Evolutionary conservation across 1,140 invertebrate species (phyloP).

Genomic region (Ridgeia piscesae): DNA sequence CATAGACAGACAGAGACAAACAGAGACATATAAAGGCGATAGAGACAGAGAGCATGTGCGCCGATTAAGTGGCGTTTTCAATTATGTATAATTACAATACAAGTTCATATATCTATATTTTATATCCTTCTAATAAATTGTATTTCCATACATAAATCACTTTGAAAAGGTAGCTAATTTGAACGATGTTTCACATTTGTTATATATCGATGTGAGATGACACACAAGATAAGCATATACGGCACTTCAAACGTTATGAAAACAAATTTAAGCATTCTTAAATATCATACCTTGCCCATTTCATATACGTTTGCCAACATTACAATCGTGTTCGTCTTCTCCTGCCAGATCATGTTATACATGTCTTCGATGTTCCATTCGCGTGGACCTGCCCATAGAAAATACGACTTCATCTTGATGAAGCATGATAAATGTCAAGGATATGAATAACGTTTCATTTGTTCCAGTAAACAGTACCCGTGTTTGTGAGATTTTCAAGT

Average conservation of each 20-base stretch:
- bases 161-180: background rate
- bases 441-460: no score
- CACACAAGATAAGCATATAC: background rate
- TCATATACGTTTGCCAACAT: slow-evolving; percentile 40
- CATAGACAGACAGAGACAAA: no score
- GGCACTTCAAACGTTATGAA: background rate
- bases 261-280: no score
- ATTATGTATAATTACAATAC: no score
- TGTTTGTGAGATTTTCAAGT: no score
- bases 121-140: background rate
- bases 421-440: no score
- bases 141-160: background rate
- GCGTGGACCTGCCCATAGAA: slow-evolving; percentile 63
- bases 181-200: background rate
- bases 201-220: background rate
- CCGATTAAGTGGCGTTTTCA: no score
- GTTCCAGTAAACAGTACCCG: no score
- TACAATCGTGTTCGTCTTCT: slow-evolving; percentile 31
- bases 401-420: background rate
- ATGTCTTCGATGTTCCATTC: slow-evolving; percentile 55
- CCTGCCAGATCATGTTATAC: slow-evolving; percentile 42
- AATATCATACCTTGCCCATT: slow-evolving; percentile 32
- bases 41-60: no score
- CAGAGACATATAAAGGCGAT: no score
- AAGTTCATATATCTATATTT: no score